Conservation (phyloP, 2,888 invertebrate genomes). For the Plebejus melissa region DNA sequence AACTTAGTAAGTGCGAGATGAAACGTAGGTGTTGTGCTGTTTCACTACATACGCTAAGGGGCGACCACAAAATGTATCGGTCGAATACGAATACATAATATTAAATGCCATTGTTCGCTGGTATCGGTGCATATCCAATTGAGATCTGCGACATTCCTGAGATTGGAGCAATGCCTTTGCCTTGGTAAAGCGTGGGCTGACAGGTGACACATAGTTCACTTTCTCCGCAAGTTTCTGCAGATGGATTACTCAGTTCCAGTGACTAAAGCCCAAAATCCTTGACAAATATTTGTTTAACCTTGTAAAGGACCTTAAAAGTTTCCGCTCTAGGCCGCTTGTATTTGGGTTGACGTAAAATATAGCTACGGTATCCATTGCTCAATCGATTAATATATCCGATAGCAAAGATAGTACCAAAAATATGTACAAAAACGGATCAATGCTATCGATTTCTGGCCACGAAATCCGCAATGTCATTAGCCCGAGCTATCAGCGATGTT, state of each 20-base stretch:
- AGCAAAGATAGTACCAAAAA: not conserved
- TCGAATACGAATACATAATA: not conserved
- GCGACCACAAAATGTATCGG: not conserved
- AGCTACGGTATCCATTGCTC: no score
- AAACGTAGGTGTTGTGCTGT: no score
- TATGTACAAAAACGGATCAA: not conserved
- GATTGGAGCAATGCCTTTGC: not conserved
- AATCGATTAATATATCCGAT: no score
- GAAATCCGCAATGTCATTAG: not conserved
- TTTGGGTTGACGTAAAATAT: no score
- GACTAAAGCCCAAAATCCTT: no score
- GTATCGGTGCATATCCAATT: not conserved
- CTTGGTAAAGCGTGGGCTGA: not conserved
- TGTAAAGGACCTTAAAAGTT: no score
- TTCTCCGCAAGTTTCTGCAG: not conserved
- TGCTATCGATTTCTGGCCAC: not conserved
- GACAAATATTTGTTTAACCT: no score
- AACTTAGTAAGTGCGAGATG: no score
- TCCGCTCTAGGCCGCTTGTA: no score
- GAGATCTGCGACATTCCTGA: not conserved
- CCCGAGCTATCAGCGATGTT: not conserved
- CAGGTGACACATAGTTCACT: not conserved
- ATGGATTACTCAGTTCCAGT: not conserved
- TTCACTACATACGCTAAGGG: not conserved
- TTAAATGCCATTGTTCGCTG: not conserved